Base-by-base conservation (phyloP, 2,113 vertebrate species). In the Puma concolor region DNA sequence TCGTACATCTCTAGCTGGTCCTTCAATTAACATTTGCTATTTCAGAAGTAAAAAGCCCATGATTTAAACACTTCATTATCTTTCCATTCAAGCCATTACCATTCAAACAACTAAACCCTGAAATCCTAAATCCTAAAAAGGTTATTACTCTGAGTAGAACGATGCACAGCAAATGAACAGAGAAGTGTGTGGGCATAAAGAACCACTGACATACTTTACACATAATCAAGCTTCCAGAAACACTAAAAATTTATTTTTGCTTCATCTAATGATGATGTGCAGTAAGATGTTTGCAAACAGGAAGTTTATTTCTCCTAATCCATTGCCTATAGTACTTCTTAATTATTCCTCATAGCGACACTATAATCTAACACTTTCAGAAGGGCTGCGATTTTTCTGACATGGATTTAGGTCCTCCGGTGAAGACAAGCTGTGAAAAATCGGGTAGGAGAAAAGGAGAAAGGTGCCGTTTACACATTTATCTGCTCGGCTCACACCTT, bases 401-500 rank as follows among this genome's bases (percentile, higher is more conserved):
- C 96, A 95, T 79, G 95, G 97, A 98, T 66, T 96, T 71, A 96
- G 95, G 83, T 92, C 98, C 97, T 97, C 86, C 33, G 88, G 93
- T 48, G 96, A 97, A 97, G 98, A 77, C 85, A 95, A 98, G 79
- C 94, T 88, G 97, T 98, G 98, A 98, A 96, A 98, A 98, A 96
- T 76, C 48, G 76, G 98, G 98, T 95, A 97, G 96, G 91, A 96
- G 96, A 79, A 96, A 7, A 97, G 50, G 93, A 98, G 89, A 76
- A 97, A 98, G 91, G 96, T 95, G 98, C 87, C 88, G 63, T 95
- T 98, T 96, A 98, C 98, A 98, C 98, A 86, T 96, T 36, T 95
- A 95, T 97, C 98, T 98, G 98, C 98, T 97, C 92, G 41, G 95
- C 98, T 98, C 98, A 6, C 97, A 98, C 99, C 98, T 98, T 93